Conservation (phyloP, 2,113 vertebrate genomes). For the Delphinapterus leucas region DNA sequence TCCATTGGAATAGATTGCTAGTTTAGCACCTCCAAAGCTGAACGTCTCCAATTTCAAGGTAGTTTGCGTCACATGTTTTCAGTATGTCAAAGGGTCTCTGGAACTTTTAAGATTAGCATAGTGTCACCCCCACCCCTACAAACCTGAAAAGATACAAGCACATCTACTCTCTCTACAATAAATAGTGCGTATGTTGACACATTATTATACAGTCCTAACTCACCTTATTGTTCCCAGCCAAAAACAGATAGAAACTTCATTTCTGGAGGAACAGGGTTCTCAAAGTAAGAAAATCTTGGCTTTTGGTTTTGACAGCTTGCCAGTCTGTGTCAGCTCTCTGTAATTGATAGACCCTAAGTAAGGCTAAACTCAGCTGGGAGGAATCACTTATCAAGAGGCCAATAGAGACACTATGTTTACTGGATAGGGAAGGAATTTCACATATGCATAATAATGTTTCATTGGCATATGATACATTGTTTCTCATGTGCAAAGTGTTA, state of each 20-base stretch:
- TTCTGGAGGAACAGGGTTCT: slow-evolving; percentile 1
- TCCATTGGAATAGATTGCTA: neutral
- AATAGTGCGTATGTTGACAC: neutral
- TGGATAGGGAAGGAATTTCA: neutral
- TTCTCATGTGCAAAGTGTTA: slow-evolving; percentile 21
- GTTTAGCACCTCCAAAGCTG: neutral
- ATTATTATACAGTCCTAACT: neutral
- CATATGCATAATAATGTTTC: neutral
- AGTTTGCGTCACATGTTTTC: neutral
- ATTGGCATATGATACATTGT: neutral
- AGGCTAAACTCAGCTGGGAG: neutral
- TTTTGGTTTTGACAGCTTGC: slow-evolving; percentile 18
- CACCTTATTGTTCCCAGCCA: neutral
- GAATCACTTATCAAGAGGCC: neutral
- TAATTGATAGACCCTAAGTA: neutral
- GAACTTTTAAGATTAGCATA: neutral
- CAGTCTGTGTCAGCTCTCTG: neutral
- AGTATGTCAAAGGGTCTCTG: neutral
- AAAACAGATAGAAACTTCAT: slow-evolving; percentile 3
- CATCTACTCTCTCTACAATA: neutral
- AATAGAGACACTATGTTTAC: neutral
- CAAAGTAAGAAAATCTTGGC: slow-evolving; percentile 28
- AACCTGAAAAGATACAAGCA: neutral
- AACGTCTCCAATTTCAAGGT: neutral
- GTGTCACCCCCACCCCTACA: neutral